Evolutionary conservation across 2,888 invertebrate genomes (phyloP).

Genomic region (Drosophila limbata): DNA sequence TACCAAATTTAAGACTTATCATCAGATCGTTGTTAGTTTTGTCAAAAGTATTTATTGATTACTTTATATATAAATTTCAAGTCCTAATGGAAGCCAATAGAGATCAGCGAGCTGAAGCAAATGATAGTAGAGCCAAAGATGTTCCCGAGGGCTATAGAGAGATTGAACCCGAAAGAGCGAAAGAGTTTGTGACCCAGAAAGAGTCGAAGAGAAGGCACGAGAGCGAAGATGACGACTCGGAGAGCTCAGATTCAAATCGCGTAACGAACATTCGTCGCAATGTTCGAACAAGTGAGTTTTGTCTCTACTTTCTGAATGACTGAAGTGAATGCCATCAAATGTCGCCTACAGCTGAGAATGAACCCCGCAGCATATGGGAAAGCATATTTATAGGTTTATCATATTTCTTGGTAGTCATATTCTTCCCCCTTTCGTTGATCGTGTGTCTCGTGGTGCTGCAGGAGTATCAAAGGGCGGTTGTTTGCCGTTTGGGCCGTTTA

Average conservation of each 20-base stretch:
- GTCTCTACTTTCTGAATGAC: too few species aligned
- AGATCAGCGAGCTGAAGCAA: neutral
- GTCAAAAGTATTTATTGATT: neutral
- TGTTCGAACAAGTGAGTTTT: constrained; percentile 52
- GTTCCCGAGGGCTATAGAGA: neutral
- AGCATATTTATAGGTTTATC: constrained; percentile 62
- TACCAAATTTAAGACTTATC: neutral
- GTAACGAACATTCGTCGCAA: constrained; percentile 36
- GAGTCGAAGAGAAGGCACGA: neutral
- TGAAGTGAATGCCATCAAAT: neutral
- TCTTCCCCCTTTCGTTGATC: constrained; percentile 78
- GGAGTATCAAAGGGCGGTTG: constrained; percentile 88
- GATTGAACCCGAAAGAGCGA: neutral
- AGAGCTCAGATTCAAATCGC: constrained; percentile 30
- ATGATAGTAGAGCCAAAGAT: neutral
- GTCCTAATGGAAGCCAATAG: constrained; percentile 3
- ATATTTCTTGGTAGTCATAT: constrained; percentile 62
- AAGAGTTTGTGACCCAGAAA: neutral
- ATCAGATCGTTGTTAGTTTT: neutral
- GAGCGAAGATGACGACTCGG: constrained; percentile 15
- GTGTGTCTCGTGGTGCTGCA: constrained; percentile 85
- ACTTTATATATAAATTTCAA: constrained; percentile 6
- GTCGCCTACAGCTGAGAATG: constrained; percentile 46
- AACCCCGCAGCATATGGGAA: constrained; percentile 43
- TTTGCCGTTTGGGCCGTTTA: constrained; percentile 87